These are phyloP conservation scores for Melolontha melolontha DNA, from an alignment of 2,888 invertebrate species.

Conservation along the genomic window DNA sequence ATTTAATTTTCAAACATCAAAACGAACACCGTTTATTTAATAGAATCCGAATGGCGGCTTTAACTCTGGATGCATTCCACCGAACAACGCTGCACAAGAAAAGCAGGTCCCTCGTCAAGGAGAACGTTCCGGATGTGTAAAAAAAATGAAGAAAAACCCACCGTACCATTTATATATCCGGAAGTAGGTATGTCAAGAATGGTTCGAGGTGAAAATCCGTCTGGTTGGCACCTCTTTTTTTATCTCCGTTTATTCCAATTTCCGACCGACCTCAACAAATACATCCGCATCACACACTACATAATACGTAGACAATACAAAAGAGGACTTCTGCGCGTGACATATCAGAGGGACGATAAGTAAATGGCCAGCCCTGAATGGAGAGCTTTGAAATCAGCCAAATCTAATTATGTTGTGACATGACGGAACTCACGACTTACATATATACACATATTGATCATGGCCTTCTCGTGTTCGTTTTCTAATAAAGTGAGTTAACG, in stretches of 20 bases:
- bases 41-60: no score
- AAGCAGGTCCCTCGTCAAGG: no score
- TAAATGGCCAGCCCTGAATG: slow-evolving; percentile 52
- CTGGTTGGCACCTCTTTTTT: slow-evolving; percentile 46
- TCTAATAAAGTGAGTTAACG: no score
- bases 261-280: slow-evolving; percentile 52
- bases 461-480: slow-evolving; percentile 34
- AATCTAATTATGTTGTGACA: slow-evolving; percentile 55
- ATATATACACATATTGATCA: not conserved
- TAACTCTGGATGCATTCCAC: no score
- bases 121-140: not conserved
- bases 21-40: no score
- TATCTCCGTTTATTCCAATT: slow-evolving; percentile 54
- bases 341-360: slow-evolving; percentile 50
- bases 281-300: not conserved
- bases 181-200: slow-evolving; percentile 39
- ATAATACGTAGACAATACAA: slow-evolving; percentile 41
- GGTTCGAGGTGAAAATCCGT: slow-evolving; percentile 39
- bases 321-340: slow-evolving; percentile 54
- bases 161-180: slow-evolving; percentile 7
- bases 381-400: slow-evolving; percentile 54
- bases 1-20: no score
- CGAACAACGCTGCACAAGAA: no score
- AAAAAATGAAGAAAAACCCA: slow-evolving; percentile 1
- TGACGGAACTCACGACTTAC: slow-evolving; percentile 52